phyloP scores from a whole-genome alignment of 2,797 vertebrate species.

The Moxostoma hubbsi region DNA sequence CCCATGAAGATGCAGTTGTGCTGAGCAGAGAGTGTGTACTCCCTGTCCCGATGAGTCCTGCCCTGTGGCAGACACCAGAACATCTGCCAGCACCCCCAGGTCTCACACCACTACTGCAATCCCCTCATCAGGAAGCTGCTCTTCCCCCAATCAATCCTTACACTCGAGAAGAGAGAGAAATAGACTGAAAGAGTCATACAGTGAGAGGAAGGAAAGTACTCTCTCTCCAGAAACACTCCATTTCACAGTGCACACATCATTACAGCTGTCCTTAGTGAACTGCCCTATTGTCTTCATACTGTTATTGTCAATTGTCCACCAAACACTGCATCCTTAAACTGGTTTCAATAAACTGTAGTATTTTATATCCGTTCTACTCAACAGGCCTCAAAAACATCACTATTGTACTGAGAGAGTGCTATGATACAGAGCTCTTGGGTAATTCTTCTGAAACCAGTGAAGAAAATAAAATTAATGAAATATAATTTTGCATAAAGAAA shows the following conservation, averaged over 20 bases:
- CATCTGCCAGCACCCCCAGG: constrained; percentile 85
- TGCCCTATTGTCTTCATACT: constrained; percentile 35
- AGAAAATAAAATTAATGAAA: too few species aligned
- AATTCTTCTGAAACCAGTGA: too few species aligned
- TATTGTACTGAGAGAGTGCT: constrained; percentile 2
- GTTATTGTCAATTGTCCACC: constrained; percentile 44
- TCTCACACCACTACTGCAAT: constrained; percentile 86
- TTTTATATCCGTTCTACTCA: constrained; percentile 25
- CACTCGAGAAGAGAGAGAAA: constrained; percentile 38
- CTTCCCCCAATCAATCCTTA: constrained; percentile 76
- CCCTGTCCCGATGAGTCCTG: constrained; percentile 80
- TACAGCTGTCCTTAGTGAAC: constrained; percentile 49
- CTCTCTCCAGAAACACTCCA: constrained; percentile 33
- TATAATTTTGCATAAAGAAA: too few species aligned
- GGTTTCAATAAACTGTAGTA: constrained; percentile 28
- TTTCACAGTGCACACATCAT: constrained; percentile 37
- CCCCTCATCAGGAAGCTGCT: constrained; percentile 82
- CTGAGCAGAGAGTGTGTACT: constrained; percentile 45
- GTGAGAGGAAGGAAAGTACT: constrained; percentile 6
- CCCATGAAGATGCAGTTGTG: constrained; percentile 40
- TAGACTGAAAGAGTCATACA: constrained; percentile 28
- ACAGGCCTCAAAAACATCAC: constrained; percentile 1
- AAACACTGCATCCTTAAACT: constrained; percentile 15
- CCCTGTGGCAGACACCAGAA: constrained; percentile 83
- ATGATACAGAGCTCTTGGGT: not conserved